A percentile compares a stretch with the other conserved stretches of the same genome.
Conservation (phyloP, 2,888 invertebrate species). For the Silvanus unidentatus region DNA sequence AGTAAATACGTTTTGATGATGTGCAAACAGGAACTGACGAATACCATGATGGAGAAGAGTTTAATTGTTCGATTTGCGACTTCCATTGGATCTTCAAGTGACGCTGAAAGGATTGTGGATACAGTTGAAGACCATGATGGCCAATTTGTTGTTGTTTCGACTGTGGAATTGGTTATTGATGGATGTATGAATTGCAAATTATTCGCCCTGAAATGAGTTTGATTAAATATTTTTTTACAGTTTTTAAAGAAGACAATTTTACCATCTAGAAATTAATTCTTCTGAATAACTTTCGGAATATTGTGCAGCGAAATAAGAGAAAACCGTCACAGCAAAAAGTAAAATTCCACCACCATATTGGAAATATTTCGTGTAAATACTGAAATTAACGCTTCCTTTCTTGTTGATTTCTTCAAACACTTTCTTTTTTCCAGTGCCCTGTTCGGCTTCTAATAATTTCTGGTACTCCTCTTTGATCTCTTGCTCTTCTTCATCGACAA, state of each 20-base stretch:
- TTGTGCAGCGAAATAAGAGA: constrained; percentile 24
- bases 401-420: constrained; percentile 32
- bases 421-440: constrained; percentile 19
- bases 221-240: no score
- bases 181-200: neutral
- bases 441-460: constrained; percentile 22
- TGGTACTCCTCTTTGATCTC: constrained; percentile 22
- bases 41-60: constrained; percentile 22
- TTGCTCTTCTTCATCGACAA: constrained; percentile 27
- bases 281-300: constrained; percentile 26
- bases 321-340: constrained; percentile 18
- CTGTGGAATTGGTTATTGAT: no score
- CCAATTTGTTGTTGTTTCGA: constrained; percentile 9
- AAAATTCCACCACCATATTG: constrained; percentile 27
- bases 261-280: constrained; percentile 31
- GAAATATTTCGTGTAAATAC: constrained; percentile 32
- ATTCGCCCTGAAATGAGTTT: neutral
- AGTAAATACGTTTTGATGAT: constrained; percentile 46
- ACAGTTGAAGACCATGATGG: constrained; percentile 18
- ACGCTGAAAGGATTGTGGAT: no score
- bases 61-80: neutral
- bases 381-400: constrained; percentile 26
- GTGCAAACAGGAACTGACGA: constrained; percentile 12
- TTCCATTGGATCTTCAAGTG: neutral
- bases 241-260: constrained; percentile 8